A percentile compares a stretch with the other conserved stretches of the same genome.
Conservation (phyloP, 1,140 invertebrate genomes). For the Atta colombica region DNA sequence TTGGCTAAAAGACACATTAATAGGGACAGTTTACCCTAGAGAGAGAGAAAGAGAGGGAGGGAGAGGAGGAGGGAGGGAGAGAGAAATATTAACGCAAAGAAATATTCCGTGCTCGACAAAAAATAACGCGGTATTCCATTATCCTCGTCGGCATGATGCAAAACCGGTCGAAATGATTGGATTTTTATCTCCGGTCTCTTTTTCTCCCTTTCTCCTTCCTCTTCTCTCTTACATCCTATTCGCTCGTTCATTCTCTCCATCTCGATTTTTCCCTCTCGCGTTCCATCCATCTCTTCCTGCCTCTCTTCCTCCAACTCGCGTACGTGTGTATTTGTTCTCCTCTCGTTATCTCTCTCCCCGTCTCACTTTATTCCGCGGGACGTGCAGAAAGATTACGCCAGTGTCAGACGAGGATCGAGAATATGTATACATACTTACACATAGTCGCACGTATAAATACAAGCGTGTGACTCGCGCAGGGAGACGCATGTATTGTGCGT, state of each 20-base stretch:
- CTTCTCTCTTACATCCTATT: slow-evolving; percentile 34
- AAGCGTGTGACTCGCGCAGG: slow-evolving; percentile 29
- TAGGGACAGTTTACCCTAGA: no score
- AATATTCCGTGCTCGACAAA: slow-evolving; percentile 82
- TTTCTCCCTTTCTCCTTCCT: slow-evolving; percentile 51
- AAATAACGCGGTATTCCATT: slow-evolving; percentile 84
- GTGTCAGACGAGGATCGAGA: slow-evolving; percentile 35
- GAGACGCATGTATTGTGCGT: slow-evolving; percentile 64
- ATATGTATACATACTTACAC: slow-evolving; percentile 1
- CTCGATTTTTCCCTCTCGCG: slow-evolving; percentile 33
- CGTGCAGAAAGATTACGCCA: slow-evolving; percentile 33
- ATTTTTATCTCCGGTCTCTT: slow-evolving; percentile 82
- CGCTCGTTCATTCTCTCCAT: slow-evolving; percentile 39
- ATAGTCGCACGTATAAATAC: neutral
- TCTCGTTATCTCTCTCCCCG: slow-evolving; percentile 35
- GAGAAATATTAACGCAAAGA: slow-evolving; percentile 81
- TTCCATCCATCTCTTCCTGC: slow-evolving; percentile 30
- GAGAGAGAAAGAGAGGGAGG: no score
- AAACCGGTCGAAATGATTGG: slow-evolving; percentile 85
- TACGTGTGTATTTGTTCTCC: slow-evolving; percentile 12
- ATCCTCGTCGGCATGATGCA: slow-evolving; percentile 82
- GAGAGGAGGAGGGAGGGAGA: slow-evolving; percentile 26
- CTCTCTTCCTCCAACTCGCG: slow-evolving; percentile 38
- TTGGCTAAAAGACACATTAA: no score
- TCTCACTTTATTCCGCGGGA: slow-evolving; percentile 46